Conservation (phyloP, 2,888 invertebrate genomes). For the Caenorhabditis sp. region DNA sequence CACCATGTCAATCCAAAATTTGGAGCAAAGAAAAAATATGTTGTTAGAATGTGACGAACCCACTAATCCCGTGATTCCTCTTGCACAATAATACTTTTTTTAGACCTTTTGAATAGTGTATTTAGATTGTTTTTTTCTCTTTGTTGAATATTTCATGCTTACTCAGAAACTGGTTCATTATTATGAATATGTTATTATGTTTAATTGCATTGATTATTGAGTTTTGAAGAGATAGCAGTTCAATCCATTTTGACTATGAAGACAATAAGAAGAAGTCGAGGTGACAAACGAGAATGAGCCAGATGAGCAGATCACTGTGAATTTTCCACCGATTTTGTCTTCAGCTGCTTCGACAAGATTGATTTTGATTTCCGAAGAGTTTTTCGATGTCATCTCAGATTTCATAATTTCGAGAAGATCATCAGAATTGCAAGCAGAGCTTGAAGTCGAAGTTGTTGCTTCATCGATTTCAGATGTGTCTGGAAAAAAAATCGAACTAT, state of each 20-base stretch:
- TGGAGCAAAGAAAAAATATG: not conserved
- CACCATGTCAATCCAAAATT: not conserved
- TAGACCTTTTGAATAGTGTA: not conserved
- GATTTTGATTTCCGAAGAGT: slow-evolving; percentile 32
- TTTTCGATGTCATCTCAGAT: slow-evolving; percentile 31
- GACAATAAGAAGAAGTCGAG: slow-evolving; percentile 52
- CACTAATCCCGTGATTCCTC: too few species aligned
- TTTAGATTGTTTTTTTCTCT: too few species aligned
- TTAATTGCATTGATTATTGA: slow-evolving; percentile 3
- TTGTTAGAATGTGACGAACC: not conserved
- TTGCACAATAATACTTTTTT: too few species aligned
- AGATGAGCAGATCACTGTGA: slow-evolving; percentile 58
- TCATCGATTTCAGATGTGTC: not conserved
- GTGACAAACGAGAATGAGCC: slow-evolving; percentile 57
- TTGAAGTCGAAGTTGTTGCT: not conserved
- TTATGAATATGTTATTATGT: not conserved
- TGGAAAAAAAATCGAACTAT: too few species aligned
- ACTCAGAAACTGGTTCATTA: not conserved
- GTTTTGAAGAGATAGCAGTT: slow-evolving; percentile 41
- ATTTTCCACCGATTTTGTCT: slow-evolving; percentile 54
- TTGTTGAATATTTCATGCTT: too few species aligned
- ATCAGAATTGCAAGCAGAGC: slow-evolving; percentile 30
- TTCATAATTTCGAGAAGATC: slow-evolving; percentile 32
- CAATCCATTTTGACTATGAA: slow-evolving; percentile 39
- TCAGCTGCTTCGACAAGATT: slow-evolving; percentile 40